Conservation (phyloP, 1,140 invertebrate genomes). For the Panulirus ornatus region DNA sequence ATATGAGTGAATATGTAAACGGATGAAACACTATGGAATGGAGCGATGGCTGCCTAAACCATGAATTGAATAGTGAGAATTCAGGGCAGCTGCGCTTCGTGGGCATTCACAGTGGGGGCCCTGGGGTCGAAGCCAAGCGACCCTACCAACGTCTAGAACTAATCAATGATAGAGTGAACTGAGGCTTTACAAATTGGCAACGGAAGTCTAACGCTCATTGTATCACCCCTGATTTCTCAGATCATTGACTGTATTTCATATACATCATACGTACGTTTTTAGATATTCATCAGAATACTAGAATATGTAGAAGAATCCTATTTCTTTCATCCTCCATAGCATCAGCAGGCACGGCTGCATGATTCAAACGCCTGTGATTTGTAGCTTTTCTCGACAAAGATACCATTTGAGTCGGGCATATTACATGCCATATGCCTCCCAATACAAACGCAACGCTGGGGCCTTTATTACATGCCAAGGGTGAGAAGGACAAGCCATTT, state of each 20-base stretch:
- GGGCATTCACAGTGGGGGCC: constrained; percentile 37
- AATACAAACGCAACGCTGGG: constrained; percentile 45
- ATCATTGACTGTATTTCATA: too few species aligned
- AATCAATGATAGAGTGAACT: too few species aligned
- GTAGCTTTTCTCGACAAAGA: too few species aligned
- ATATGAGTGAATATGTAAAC: constrained; percentile 34
- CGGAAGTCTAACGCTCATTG: too few species aligned
- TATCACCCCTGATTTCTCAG: too few species aligned
- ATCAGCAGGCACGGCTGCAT: too few species aligned
- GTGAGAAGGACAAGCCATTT: constrained; percentile 47
- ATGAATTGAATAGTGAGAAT: constrained; percentile 43
- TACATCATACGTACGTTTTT: too few species aligned
- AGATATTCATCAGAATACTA: too few species aligned
- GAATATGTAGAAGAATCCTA: too few species aligned
- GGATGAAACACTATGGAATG: constrained; percentile 65
- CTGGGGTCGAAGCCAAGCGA: not conserved
- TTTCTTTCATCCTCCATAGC: too few species aligned
- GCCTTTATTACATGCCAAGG: constrained; percentile 34
- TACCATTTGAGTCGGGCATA: too few species aligned
- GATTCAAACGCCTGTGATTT: too few species aligned
- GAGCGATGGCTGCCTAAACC: constrained; percentile 52
- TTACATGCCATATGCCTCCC: constrained; percentile 60
- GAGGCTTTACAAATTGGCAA: not conserved
- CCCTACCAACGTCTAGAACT: not conserved
- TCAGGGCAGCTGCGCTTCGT: constrained; percentile 38